Evolutionary conservation across 2,888 invertebrate genomes (phyloP).

Genomic region (Operophtera brumata): DNA sequence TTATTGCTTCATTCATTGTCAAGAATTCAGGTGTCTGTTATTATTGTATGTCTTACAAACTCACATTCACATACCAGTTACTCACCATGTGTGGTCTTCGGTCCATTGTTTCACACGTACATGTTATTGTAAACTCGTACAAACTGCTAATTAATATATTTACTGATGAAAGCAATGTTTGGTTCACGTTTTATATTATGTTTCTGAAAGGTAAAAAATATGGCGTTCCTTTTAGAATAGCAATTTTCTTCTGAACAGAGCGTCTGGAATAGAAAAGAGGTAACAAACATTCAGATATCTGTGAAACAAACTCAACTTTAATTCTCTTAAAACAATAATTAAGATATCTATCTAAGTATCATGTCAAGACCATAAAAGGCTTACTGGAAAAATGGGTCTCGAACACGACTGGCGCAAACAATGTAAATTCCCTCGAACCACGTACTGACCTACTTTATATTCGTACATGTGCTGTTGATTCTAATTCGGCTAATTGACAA

Average conservation of each 20-base stretch:
- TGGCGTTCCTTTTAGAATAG: not conserved
- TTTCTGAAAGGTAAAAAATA: constrained; percentile 4
- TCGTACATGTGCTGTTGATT: not conserved
- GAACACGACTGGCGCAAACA: too few relatives aligned
- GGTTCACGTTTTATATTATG: not conserved
- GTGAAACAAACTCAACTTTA: not conserved
- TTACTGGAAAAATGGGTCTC: too few relatives aligned
- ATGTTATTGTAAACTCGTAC: constrained; percentile 32
- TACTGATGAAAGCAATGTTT: constrained; percentile 14
- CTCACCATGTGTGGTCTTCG: constrained; percentile 42
- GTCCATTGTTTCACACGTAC: constrained; percentile 41
- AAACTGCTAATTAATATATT: constrained; percentile 25
- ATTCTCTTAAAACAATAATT: too few relatives aligned
- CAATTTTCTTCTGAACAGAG: not conserved
- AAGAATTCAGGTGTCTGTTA: constrained; percentile 30
- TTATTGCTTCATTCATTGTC: constrained; percentile 8
- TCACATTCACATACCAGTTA: constrained; percentile 15
- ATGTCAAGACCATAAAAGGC: too few relatives aligned
- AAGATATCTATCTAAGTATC: too few relatives aligned
- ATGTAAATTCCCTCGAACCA: not conserved
- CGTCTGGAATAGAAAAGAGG: not conserved
- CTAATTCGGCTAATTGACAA: constrained; percentile 44
- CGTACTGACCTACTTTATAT: not conserved
- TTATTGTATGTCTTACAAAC: constrained; percentile 1
- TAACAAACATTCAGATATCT: not conserved